Percentiles rank a stretch among this genome's conserved stretches.
Conservation (phyloP, 2,888 invertebrate species). For the Tortricodes alternella region DNA sequence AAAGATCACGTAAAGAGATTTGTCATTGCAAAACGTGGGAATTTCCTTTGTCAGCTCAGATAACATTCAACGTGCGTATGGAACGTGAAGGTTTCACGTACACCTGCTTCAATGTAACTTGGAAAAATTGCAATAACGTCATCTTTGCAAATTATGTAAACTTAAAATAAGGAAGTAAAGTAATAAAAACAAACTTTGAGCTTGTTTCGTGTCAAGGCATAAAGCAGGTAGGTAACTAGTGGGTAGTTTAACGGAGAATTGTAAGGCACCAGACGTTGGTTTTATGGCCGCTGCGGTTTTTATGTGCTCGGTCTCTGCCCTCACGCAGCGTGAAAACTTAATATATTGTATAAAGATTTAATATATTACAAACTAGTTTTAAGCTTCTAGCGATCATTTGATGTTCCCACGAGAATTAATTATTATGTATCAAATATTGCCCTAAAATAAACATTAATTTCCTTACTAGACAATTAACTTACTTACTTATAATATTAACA, state of each 20-base stretch:
- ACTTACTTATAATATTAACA: no score
- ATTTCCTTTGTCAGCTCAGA: background rate
- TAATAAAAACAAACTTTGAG: background rate
- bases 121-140: background rate
- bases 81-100: constrained; percentile 17
- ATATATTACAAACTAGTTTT: background rate
- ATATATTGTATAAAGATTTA: background rate
- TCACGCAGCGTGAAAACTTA: background rate
- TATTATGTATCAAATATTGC: no score
- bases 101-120: background rate
- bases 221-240: background rate
- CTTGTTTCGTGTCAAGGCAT: background rate
- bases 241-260: background rate
- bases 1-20: background rate
- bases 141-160: no score
- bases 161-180: no score
- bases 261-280: constrained; percentile 1
- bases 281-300: constrained; percentile 11
- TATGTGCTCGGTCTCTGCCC: constrained; percentile 4
- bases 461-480: no score
- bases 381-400: no score
- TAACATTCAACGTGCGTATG: constrained; percentile 4
- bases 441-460: no score
- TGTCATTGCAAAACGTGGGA: constrained; percentile 4
- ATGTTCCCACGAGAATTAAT: no score